A percentile compares a stretch with the other conserved stretches of the same genome.
Evolutionary conservation across 2,888 invertebrate species (phyloP).

Genomic region (Drosophila borborema): DNA sequence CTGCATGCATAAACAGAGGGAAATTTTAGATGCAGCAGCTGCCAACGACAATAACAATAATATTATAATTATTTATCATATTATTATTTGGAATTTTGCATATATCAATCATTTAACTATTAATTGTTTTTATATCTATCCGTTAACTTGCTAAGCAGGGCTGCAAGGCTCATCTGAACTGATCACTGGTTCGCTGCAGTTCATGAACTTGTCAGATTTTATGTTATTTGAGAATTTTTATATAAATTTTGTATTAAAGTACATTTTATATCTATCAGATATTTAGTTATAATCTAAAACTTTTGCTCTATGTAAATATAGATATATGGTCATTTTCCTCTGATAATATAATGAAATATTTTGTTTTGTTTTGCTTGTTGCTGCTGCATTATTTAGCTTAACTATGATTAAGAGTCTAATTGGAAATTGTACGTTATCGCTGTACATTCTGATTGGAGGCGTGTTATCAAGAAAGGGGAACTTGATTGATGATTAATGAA

Average conservation of each 20-base stretch:
- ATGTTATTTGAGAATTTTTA: not conserved
- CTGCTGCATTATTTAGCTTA: slow-evolving; percentile 15
- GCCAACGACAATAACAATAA: slow-evolving; percentile 1
- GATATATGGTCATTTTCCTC: not conserved
- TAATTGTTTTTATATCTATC: not conserved
- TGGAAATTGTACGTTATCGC: slow-evolving; percentile 31
- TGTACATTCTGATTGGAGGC: slow-evolving; percentile 5
- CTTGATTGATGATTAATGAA: slow-evolving; percentile 46
- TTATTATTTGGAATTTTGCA: not conserved
- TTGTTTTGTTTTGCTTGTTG: slow-evolving; percentile 1
- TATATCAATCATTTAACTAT: not conserved
- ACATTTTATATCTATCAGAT: not conserved
- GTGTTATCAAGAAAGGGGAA: slow-evolving; percentile 31
- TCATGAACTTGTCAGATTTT: not conserved
- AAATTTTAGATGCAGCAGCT: slow-evolving; percentile 31
- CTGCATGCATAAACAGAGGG: slow-evolving; percentile 13
- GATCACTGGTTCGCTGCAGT: not conserved
- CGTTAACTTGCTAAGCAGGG: not conserved
- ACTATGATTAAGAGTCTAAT: slow-evolving; percentile 33
- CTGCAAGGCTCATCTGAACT: not conserved
- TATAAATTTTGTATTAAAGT: not conserved
- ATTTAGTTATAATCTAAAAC: not conserved
- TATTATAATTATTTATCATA: not conserved
- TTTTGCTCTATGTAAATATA: not conserved
- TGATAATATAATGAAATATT: not conserved